Percentiles rank a stretch among this genome's conserved stretches.
Conservation (phyloP, 2,888 invertebrate species). For the Heliconius cydno region DNA sequence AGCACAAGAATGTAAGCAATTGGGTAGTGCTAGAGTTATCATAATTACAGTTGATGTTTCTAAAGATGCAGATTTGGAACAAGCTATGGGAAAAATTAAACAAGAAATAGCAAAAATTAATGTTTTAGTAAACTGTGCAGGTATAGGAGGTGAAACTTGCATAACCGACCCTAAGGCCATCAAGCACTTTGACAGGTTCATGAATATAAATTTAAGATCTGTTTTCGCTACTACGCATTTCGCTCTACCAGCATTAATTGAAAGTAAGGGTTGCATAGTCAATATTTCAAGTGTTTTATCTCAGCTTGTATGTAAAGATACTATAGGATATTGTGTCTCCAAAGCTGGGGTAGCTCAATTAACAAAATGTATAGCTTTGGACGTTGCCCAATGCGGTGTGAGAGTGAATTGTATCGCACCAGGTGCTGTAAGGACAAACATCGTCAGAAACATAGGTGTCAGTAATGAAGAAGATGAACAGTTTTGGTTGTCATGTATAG, state of each 20-base stretch:
- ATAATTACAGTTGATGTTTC: constrained; percentile 53
- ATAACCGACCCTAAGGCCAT: constrained; percentile 42
- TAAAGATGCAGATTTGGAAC: constrained; percentile 53
- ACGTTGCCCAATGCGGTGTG: constrained; percentile 82
- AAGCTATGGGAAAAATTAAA: constrained; percentile 53
- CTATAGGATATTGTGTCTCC: constrained; percentile 84
- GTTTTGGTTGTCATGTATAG: constrained; percentile 36
- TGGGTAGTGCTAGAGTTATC: constrained; percentile 54
- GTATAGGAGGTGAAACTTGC: constrained; percentile 48
- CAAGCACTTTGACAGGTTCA: constrained; percentile 53
- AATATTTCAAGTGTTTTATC: constrained; percentile 57
- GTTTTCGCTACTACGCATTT: constrained; percentile 53
- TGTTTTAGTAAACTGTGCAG: constrained; percentile 59
- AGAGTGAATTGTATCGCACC: constrained; percentile 89
- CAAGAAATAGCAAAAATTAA: constrained; percentile 56
- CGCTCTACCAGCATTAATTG: constrained; percentile 50
- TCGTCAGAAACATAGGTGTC: constrained; percentile 48
- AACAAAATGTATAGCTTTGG: constrained; percentile 88
- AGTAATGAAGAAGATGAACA: constrained; percentile 48
- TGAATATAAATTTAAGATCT: constrained; percentile 57
- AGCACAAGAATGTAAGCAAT: constrained; percentile 52
- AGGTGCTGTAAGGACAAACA: constrained; percentile 83
- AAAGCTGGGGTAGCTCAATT: constrained; percentile 90
- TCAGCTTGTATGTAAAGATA: constrained; percentile 30
- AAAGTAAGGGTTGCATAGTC: constrained; percentile 57